These are phyloP conservation scores for Catalaphyllia jardinei DNA, from an alignment of 64 coral and sea anemone genomes.

Conservation along the genomic window DNA sequence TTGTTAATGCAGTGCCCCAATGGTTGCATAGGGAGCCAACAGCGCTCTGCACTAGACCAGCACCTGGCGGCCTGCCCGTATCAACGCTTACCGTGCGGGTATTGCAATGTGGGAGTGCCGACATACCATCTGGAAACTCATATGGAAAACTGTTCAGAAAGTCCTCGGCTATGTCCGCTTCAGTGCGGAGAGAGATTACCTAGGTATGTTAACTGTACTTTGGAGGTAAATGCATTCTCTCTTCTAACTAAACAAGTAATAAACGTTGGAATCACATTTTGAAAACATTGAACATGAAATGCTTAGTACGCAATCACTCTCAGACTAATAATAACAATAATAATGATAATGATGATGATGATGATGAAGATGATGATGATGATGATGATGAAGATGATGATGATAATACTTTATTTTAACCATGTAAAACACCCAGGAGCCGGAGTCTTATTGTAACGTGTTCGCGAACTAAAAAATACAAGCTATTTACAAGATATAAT, in stretches of 20 bases:
- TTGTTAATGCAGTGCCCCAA: not conserved
- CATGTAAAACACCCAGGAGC: no score
- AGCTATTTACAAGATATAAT: no score
- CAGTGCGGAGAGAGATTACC: constrained; percentile 11
- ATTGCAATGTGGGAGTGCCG: not conserved
- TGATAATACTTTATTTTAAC: no score
- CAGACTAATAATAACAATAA: no score
- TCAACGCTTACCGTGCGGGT: not conserved
- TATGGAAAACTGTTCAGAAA: not conserved
- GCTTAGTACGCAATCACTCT: no score
- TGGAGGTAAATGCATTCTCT: not conserved
- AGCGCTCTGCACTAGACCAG: not conserved
- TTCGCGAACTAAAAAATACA: no score
- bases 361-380: no score
- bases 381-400: no score
- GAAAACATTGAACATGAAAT: not conserved
- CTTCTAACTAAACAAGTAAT: not conserved
- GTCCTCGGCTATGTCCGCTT: not conserved
- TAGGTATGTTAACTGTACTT: not conserved
- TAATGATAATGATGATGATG: no score
- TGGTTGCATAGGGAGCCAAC: not conserved
- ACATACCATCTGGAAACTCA: not conserved
- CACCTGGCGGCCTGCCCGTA: not conserved
- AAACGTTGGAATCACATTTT: not conserved
- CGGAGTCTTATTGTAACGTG: no score